Conservation (phyloP, 2,888 invertebrate species). For the Lobophora halterata region DNA sequence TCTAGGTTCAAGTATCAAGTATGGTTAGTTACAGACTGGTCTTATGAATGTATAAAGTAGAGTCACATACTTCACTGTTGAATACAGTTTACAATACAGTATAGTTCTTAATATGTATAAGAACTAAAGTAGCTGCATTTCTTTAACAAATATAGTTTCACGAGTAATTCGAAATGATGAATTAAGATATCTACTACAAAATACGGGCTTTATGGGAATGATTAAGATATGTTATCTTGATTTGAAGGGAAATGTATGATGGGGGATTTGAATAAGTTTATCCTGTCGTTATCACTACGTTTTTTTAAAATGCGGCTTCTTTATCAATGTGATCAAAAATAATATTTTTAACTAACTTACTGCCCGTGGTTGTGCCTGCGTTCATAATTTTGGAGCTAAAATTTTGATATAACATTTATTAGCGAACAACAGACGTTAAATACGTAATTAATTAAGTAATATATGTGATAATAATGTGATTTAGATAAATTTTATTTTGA, state of each 20-base stretch:
- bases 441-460: no score
- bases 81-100: no score
- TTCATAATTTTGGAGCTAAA: not conserved
- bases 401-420: no score
- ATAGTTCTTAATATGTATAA: no score
- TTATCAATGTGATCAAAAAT: conserved; percentile 61
- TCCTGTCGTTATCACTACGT: conserved; percentile 57
- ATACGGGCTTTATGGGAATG: conserved; percentile 41
- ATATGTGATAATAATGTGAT: no score
- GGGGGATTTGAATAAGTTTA: conserved; percentile 64
- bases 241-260: conserved; percentile 52
- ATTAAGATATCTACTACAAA: conserved; percentile 33
- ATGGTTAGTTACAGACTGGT: no score
- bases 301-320: conserved; percentile 59
- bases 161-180: conserved; percentile 32
- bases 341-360: conserved; percentile 56
- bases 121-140: no score
- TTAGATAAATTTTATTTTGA: no score
- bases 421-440: no score
- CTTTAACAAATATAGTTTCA: not conserved
- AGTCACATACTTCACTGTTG: no score
- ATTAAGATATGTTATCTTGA: conserved; percentile 58
- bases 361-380: conserved; percentile 38
- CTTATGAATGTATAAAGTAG: no score
- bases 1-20: no score